Percentiles rank a stretch among this genome's conserved stretches.
phyloP scores from a whole-genome alignment of 2,888 invertebrate genomes.

The Busseola fusca region DNA sequence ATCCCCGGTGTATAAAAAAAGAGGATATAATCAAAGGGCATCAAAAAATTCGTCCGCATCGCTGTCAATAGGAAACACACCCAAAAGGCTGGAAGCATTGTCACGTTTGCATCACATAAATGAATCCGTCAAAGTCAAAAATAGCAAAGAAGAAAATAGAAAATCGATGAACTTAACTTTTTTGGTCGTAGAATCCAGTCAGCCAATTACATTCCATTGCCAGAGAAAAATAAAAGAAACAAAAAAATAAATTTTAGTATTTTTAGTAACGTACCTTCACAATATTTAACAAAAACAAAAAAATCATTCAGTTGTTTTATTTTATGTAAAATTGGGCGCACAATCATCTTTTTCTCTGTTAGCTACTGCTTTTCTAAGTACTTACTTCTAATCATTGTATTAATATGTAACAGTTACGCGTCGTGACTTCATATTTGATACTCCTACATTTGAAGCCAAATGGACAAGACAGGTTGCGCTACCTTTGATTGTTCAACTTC shows the following conservation, averaged over 20 bases:
- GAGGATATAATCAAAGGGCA: too few species aligned
- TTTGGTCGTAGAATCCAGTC: background rate
- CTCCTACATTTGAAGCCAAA: background rate
- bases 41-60: too few species aligned
- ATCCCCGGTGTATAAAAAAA: too few species aligned
- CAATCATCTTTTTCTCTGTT: background rate
- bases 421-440: background rate
- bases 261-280: too few species aligned
- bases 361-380: background rate
- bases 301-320: too few species aligned
- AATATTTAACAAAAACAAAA: too few species aligned
- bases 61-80: too few species aligned
- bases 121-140: background rate
- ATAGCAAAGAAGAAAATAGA: background rate
- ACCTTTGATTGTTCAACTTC: background rate
- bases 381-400: background rate
- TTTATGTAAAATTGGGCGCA: background rate
- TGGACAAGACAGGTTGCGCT: background rate
- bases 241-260: too few species aligned
- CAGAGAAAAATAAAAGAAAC: background rate
- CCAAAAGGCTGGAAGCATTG: too few species aligned
- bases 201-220: background rate
- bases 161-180: background rate
- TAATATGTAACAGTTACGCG: background rate
- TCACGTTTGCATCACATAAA: background rate